Conservation (phyloP, 2,888 invertebrate species). For the Lacanobia oleracea region DNA sequence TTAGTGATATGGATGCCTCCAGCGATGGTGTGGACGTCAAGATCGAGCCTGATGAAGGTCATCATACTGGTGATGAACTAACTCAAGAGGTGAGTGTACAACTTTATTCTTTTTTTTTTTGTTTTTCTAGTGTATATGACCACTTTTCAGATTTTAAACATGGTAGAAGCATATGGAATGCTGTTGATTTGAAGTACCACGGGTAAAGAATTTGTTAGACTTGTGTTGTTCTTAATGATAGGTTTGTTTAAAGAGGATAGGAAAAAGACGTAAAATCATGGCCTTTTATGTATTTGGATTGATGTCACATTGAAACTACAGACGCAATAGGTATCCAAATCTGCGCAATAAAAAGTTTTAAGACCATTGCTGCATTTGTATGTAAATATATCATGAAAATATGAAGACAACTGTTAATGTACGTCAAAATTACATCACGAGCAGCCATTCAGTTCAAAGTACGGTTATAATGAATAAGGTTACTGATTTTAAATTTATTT, state of each 20-base stretch:
- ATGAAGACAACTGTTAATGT: conserved; percentile 13
- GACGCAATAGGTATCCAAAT: conserved; percentile 1
- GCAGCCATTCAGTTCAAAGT: conserved; percentile 34
- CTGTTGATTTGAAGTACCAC: not conserved
- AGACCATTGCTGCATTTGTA: conserved; percentile 4
- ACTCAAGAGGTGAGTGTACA: conserved; percentile 87
- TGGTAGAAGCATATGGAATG: conserved; percentile 1
- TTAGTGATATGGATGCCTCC: conserved; percentile 86
- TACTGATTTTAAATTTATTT: conserved; percentile 38
- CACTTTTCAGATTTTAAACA: not conserved
- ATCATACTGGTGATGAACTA: conserved; percentile 87
- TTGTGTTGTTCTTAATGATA: not conserved
- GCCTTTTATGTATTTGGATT: not conserved
- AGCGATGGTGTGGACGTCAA: conserved; percentile 82
- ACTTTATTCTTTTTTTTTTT: not conserved
- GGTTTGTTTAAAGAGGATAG: too few species aligned
- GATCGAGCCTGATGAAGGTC: conserved; percentile 85
- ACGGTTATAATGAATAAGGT: conserved; percentile 35
- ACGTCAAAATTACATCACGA: conserved; percentile 22
- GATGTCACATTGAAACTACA: not conserved
- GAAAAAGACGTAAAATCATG: not conserved
- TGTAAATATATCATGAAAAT: not conserved
- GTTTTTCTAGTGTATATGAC: not conserved
- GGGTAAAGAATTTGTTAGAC: not conserved
- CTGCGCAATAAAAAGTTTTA: not conserved